phyloP scores from a whole-genome alignment of 2,888 invertebrate species.

The Endotricha flammealis region DNA sequence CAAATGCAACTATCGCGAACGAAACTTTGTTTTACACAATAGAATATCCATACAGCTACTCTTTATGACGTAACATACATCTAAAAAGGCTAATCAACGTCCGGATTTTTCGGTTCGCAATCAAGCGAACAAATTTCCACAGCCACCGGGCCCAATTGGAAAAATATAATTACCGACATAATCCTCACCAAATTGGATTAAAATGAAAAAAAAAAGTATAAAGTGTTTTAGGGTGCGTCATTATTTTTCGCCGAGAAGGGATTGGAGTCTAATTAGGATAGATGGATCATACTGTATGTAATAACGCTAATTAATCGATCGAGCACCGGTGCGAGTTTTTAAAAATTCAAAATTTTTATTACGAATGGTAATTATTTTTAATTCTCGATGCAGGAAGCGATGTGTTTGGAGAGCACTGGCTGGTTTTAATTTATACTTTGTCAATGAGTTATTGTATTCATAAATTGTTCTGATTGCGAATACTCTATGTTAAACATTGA shows the following conservation, averaged over 20 bases:
- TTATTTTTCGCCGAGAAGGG: conserved; percentile 73
- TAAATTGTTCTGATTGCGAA: too few relatives aligned
- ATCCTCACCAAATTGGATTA: conserved; percentile 79
- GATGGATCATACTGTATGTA: conserved; percentile 74
- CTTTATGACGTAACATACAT: too few relatives aligned
- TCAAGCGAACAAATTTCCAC: conserved; percentile 65
- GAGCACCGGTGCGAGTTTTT: conserved; percentile 46
- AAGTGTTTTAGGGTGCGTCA: conserved; percentile 77
- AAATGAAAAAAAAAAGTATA: conserved; percentile 73
- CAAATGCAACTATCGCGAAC: too few relatives aligned
- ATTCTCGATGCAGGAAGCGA: conserved; percentile 6
- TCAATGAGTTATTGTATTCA: not conserved
- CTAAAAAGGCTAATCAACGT: conserved; percentile 69
- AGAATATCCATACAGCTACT: too few relatives aligned
- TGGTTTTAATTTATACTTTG: not conserved
- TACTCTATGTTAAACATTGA: too few relatives aligned
- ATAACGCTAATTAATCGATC: conserved; percentile 76
- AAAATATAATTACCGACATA: conserved; percentile 79
- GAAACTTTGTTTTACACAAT: too few relatives aligned
- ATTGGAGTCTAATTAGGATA: conserved; percentile 72
- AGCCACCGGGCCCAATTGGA: conserved; percentile 66
- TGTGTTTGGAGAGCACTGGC: conserved; percentile 2
- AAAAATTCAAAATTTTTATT: conserved; percentile 25
- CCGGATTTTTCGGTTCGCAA: conserved; percentile 62
- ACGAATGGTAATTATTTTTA: conserved; percentile 16